Base-by-base conservation (phyloP, 2,888 invertebrate species). In the Actias luna region DNA sequence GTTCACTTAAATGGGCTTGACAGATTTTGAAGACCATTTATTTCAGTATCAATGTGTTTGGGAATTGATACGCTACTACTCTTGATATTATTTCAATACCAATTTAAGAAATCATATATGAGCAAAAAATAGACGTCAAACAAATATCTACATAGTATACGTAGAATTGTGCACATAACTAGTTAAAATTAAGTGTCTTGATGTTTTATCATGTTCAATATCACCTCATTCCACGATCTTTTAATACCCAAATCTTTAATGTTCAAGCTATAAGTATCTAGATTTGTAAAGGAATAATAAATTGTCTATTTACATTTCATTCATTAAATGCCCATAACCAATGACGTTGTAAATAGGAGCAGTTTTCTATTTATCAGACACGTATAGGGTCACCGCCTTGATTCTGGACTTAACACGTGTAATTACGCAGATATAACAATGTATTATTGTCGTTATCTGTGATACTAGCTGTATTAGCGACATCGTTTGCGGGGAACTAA, bases 331-430 rank as follows among this genome's bases (percentile, higher is more conserved):
- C 8, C 14, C 14, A 14, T n/a, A 42, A 42, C 14, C n/a, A 42
- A 14, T 14, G 18, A 10, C 25, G 25, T 10, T 12, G 25, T 25
- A 25, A 46, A 46, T 42, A 42, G 46, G 12, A 29, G n/a, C n/a
- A 50, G 22, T 50, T 33, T 27, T 12, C 27, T 8, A 59, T 16
- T 65, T 68, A 65, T 65, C 65, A 60, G 62, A 52, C 63, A 63
- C 58, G 39, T 55, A 12, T 52, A 60, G 29, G 62, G 62, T 64
- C 60, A 27, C 33, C 18, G 39, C 65, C 52, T 58, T 61, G 61
- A 61, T 42, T 59, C 55, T 65, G 62, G 70, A 65, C 63, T 64
- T 16, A 4, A 27, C 10, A 52, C 52, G 29, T 16, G 18, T 10
- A 12, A n/a, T n/a, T 7, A 52, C 16, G 29, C 5, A 50, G 52